These are phyloP conservation scores for Gallinago undulata DNA, from an alignment of 2,113 vertebrate genomes.

Conservation along the genomic window DNA sequence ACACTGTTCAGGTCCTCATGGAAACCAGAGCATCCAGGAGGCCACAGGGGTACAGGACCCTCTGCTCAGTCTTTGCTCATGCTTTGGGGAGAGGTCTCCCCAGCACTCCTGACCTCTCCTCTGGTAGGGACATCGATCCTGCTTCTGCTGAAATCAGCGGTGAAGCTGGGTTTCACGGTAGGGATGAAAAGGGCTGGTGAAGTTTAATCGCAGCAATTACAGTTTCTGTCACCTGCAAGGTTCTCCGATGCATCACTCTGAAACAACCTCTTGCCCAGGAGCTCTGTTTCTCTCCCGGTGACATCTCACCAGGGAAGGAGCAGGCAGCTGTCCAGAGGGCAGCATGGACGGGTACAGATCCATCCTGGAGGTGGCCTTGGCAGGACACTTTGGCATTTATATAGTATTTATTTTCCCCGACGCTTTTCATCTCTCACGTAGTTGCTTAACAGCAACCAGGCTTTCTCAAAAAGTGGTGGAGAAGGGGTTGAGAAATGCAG, in stretches of 20 bases:
- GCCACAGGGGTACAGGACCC: no score
- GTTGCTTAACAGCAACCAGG: background rate
- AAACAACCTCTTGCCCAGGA: background rate
- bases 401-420: slow-evolving; percentile 36
- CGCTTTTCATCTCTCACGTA: background rate
- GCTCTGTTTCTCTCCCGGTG: slow-evolving; percentile 9
- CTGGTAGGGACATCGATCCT: background rate
- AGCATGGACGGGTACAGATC: background rate
- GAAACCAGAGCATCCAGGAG: background rate
- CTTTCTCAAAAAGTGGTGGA: background rate
- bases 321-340: background rate
- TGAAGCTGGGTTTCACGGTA: fast-evolving
- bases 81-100: background rate
- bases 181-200: background rate
- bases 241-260: background rate
- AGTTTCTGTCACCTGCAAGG: slow-evolving; percentile 44
- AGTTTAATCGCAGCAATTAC: slow-evolving; percentile 42
- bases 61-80: background rate
- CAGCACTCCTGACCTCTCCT: background rate
- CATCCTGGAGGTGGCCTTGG: slow-evolving; percentile 39
- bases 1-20: background rate
- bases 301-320: background rate
- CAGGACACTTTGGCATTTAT: background rate
- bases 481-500: slow-evolving; percentile 2
- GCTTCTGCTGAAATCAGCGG: background rate